Base-by-base conservation (phyloP, 2,888 invertebrate species). In the Rotaria socialis region DNA sequence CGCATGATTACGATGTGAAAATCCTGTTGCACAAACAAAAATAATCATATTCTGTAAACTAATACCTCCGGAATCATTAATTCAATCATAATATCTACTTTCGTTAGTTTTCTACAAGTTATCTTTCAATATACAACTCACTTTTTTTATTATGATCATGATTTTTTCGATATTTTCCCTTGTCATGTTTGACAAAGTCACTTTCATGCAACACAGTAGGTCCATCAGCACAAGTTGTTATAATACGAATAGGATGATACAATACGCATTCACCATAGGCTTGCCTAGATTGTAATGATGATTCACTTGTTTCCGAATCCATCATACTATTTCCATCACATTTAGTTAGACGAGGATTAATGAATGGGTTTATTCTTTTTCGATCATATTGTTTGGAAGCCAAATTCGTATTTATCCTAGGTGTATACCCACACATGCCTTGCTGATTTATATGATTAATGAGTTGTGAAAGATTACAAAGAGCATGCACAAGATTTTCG, bases 181-280 rank as follows among this genome's bases (percentile, higher is more conserved):
- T 24, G 2, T 35, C 8, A 4, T 24, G 35, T 11, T 35, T 35
- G 35, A 43, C 47, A 47, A 24, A 75, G 43, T 75, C 75, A 43
- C 11, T 19, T 43, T 47, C 75, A 22, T n/a, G 43, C 10, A 75
- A 35, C 6, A 67, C 14, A 16, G n/a, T 27, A 67, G 67, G 8
- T 67, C 4, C 67, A 67, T 67, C 67, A 11, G 67, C 67, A 35
- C 67, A 67, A 27, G 67, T 67, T 27, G 67, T 27, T 8, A 67
- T 67, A 3, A 67, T 67, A 27, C 67, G 67, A 67, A 75, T 75
- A 27, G 75, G 75, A 75, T 75, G 75, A 47, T 75, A 75, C 10
- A 75, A 43, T 22, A 75, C 10, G 43, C 75, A 75, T 75, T 43
- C 75, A 75, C 43, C 75, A n/a, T 75, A 75, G 11, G 19, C 2